A percentile compares a stretch with the other conserved stretches of the same genome.
phyloP scores from a whole-genome alignment of 2,113 vertebrate genomes.

The Chamaea fasciata region DNA sequence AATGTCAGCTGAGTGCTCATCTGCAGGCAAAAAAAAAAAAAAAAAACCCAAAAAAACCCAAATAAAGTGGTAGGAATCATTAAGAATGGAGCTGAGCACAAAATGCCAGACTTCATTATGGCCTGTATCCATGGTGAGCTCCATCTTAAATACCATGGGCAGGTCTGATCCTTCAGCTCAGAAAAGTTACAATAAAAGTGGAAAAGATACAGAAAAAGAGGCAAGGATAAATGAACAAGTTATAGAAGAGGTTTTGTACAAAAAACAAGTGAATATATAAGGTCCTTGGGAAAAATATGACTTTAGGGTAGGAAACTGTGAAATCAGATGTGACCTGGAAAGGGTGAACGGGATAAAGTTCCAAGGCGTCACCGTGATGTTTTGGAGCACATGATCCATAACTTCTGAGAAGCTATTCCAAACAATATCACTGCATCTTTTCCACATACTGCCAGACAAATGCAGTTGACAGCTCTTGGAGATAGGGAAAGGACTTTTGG shows the following conservation, averaged over 20 bases:
- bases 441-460: neutral
- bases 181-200: neutral
- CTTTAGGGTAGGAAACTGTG: neutral
- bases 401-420: neutral
- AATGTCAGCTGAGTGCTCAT: neutral
- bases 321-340: accelerated
- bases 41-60: neutral
- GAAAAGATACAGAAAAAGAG: neutral
- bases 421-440: neutral
- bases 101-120: neutral
- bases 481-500: neutral
- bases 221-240: neutral
- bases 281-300: neutral
- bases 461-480: neutral
- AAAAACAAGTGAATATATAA: neutral
- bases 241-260: neutral
- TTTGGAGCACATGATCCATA: neutral
- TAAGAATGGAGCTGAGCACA: neutral
- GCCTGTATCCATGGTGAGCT: neutral
- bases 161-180: neutral
- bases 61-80: neutral
- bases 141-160: neutral
- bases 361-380: neutral
- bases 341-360: neutral
- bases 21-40: neutral